These are phyloP conservation scores for Neostethus bicornis DNA, from an alignment of 2,797 vertebrate species.

Conservation along the genomic window DNA sequence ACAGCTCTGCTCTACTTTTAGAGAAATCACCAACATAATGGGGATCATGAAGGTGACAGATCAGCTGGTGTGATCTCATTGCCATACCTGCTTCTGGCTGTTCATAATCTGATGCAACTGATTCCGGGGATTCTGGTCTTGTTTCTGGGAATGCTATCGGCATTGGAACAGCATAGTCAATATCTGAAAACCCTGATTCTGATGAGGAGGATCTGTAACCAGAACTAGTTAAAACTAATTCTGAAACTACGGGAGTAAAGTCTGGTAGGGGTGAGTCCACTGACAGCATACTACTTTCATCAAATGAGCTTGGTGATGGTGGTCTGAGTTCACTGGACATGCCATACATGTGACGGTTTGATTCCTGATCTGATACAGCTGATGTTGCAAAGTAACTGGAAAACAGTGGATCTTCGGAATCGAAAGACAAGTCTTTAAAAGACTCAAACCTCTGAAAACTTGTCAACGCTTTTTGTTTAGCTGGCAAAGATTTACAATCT, in stretches of 20 bases:
- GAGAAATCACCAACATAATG: slow-evolving; percentile 47
- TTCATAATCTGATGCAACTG: slow-evolving; percentile 12
- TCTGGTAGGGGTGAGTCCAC: slow-evolving; percentile 61
- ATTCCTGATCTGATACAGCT: slow-evolving; percentile 27
- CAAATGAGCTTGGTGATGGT: slow-evolving; percentile 28
- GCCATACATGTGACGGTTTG: not conserved
- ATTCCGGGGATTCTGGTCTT: slow-evolving; percentile 29
- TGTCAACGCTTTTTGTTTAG: not conserved
- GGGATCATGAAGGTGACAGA: slow-evolving; percentile 52
- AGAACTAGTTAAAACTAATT: slow-evolving; percentile 21
- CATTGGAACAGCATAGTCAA: slow-evolving; percentile 17
- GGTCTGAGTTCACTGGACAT: slow-evolving; percentile 24
- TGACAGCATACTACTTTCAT: slow-evolving; percentile 36
- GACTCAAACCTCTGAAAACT: slow-evolving; percentile 37
- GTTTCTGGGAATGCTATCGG: slow-evolving; percentile 8
- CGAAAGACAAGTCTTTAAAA: slow-evolving; percentile 26
- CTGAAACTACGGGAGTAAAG: slow-evolving; percentile 36
- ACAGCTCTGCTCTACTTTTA: slow-evolving; percentile 18
- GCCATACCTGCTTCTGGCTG: not conserved
- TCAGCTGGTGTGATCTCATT: slow-evolving; percentile 36
- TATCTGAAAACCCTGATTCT: slow-evolving; percentile 32
- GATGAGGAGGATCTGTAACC: slow-evolving; percentile 34
- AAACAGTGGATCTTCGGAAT: slow-evolving; percentile 41
- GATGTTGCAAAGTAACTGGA: slow-evolving; percentile 14
- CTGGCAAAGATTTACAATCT: slow-evolving; percentile 21